These are phyloP conservation scores for Sapayoa aenigma DNA, from an alignment of 2,113 vertebrate species.

Conservation along the genomic window DNA sequence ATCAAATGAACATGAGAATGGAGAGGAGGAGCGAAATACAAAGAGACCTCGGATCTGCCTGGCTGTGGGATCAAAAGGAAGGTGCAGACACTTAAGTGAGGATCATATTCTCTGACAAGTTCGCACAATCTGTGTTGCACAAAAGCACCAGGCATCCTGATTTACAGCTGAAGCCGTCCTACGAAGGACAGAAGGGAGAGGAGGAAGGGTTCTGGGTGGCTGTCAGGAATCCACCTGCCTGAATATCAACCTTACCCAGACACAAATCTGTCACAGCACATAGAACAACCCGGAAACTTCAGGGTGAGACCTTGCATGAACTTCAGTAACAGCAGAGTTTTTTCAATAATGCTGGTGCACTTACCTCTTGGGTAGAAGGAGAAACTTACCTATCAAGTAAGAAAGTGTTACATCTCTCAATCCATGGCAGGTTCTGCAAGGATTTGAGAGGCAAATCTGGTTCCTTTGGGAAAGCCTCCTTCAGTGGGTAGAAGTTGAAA, in stretches of 20 bases:
- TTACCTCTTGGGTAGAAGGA: neutral
- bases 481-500: constrained; percentile 43
- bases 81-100: neutral
- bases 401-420: constrained; percentile 58
- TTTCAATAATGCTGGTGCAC: neutral
- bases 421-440: constrained; percentile 12
- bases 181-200: neutral
- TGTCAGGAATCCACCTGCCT: neutral
- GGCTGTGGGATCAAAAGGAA: neutral
- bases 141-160: neutral
- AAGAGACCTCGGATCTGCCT: neutral
- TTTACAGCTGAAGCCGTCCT: neutral
- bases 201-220: neutral
- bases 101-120: neutral
- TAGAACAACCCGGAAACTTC: neutral
- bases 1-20: neutral
- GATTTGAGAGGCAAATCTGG: neutral
- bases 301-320: neutral
- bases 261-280: neutral
- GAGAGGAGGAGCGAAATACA: neutral
- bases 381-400: constrained; percentile 60
- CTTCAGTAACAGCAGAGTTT: neutral
- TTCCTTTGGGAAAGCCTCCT: constrained; percentile 28
- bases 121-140: neutral
- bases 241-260: neutral